Conservation (phyloP, 2,888 invertebrate genomes). For the Cryptocheilus praepositus region DNA sequence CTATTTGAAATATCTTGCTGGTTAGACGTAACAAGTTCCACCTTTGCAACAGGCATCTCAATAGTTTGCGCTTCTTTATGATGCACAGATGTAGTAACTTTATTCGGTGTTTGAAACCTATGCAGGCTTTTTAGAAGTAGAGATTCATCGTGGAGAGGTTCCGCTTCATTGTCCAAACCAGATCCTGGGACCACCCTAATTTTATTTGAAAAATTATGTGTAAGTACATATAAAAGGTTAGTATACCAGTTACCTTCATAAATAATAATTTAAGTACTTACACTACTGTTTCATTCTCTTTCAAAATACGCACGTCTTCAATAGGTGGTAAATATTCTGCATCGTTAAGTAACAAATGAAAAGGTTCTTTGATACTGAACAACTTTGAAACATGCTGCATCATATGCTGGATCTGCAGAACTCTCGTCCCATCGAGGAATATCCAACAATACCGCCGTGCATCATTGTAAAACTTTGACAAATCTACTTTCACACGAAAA, state of each 20-base stretch:
- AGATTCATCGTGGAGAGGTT: not conserved
- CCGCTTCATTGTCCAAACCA: slow-evolving; percentile 24
- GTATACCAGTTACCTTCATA: not conserved
- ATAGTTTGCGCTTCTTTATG: slow-evolving; percentile 20
- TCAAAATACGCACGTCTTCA: slow-evolving; percentile 66
- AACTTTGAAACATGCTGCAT: slow-evolving; percentile 64
- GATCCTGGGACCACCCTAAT: slow-evolving; percentile 58
- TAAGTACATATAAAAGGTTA: not conserved
- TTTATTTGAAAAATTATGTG: not conserved
- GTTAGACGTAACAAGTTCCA: not conserved
- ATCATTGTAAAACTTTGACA: slow-evolving; percentile 63
- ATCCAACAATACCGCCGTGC: slow-evolving; percentile 61
- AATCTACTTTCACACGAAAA: slow-evolving; percentile 66
- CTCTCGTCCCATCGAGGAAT: slow-evolving; percentile 62
- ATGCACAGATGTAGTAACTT: not conserved
- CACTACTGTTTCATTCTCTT: slow-evolving; percentile 57
- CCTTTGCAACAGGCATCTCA: not conserved
- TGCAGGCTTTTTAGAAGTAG: not conserved
- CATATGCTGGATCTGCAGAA: slow-evolving; percentile 61
- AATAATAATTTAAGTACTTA: slow-evolving; percentile 39
- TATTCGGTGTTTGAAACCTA: not conserved
- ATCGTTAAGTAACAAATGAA: slow-evolving; percentile 65
- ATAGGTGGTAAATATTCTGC: slow-evolving; percentile 67
- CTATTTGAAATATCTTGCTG: not conserved
- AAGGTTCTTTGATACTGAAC: slow-evolving; percentile 67